phyloP scores from a whole-genome alignment of 2,113 vertebrate species.

The Callocephalon fimbriatum region DNA sequence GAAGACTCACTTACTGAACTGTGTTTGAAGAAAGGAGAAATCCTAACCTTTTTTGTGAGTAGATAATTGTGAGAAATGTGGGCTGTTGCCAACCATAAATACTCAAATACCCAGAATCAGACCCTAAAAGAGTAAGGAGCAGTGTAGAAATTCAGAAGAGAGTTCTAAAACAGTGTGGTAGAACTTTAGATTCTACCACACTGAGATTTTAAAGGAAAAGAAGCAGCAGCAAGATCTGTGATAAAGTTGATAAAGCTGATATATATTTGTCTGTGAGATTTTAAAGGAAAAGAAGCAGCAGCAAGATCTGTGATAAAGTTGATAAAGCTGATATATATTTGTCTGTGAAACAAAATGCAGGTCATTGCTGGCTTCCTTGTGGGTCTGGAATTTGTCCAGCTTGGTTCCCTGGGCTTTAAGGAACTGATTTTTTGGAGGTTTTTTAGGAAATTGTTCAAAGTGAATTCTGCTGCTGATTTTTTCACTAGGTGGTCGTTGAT shows the following conservation, averaged over 20 bases:
- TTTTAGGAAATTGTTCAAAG: not conserved
- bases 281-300: not conserved
- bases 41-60: not conserved
- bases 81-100: not conserved
- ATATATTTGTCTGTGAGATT: not conserved
- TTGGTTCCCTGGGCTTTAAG: not conserved
- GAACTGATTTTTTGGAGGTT: not conserved
- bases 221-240: not conserved
- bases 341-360: not conserved
- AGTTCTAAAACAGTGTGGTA: not conserved
- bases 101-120: not conserved
- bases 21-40: not conserved
- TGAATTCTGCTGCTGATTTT: not conserved
- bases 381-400: not conserved
- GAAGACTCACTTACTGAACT: not conserved
- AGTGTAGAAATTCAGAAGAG: not conserved
- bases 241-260: not conserved
- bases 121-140: not conserved
- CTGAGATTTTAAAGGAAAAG: not conserved
- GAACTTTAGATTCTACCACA: too few species aligned
- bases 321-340: not conserved
- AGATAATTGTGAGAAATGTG: not conserved
- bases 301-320: not conserved
- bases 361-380: not conserved
- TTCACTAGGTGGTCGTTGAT: not conserved